Evolutionary conservation across 2,797 vertebrate species (phyloP), one percentile per base, ranked within the genome.

Genomic region (Squalus acanthias): DNA sequence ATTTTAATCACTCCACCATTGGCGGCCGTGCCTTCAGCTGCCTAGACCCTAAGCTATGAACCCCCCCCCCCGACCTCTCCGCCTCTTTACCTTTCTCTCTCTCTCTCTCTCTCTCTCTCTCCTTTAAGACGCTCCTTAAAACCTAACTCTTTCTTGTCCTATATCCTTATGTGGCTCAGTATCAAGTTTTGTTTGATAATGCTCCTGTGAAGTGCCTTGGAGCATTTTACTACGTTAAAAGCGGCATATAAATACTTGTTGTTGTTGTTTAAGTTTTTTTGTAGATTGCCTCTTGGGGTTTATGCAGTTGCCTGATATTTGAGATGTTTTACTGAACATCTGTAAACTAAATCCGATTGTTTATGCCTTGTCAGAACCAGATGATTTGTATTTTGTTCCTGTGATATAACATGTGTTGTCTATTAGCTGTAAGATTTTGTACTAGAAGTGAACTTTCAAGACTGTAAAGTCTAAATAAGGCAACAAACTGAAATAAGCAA

Each of bases 401-500:
- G 53, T 63, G 57, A 91, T 91, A 57, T 63, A 60, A 33, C 88
- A 91, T 91, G 57, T 91, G 88, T 29, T n/a, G 88, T 12, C 29
- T 91, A 91, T 91, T 91, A 91, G 6, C 53, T 91, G 13, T 91
- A 63, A 12, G 6, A 29, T 33, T 17, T 53, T 91, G 3, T 63
- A 91, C 88, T 33, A 91, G 57, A 91, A 33, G 29, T 63, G 33
- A 91, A 63, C 57, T 91, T 91, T 17, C 26, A 63, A 91, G 88
- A 91, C 57, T 63, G 10, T 63, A 63, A 91, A 60, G 26, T 60
- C 88, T 91, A 91, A 63, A 91, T 91, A 91, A 91, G 88, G 88
- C 88, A 91, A 63, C 9, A 63, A 85, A 33, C 29, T 63, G 57
- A 57, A 91, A 57, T 60, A 17, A 63, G 26, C 88, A 91, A 63